Evolutionary conservation across 2,113 vertebrate genomes (phyloP).

Genomic region (Epinephelus fuscoguttatus): DNA sequence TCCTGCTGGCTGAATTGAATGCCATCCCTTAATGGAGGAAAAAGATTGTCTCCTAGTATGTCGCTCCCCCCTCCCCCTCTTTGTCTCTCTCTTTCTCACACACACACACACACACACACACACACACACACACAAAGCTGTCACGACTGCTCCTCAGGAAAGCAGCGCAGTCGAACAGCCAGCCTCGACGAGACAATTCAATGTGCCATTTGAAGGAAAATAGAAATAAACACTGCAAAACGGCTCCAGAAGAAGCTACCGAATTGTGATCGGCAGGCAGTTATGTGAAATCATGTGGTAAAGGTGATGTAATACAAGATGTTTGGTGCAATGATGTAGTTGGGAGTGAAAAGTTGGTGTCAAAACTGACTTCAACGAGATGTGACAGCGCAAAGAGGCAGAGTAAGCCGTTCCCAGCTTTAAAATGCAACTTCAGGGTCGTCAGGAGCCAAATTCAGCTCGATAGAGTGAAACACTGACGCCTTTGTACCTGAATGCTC

Average conservation of each 20-base stretch:
- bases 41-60: background rate
- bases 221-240: constrained; percentile 21
- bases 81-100: background rate
- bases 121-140: background rate
- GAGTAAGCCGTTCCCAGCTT: no score
- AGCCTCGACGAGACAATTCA: constrained; percentile 11
- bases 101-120: constrained; percentile 4
- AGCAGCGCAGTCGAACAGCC: background rate
- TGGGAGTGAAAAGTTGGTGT: background rate
- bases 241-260: background rate
- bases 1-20: background rate
- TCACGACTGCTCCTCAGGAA: background rate
- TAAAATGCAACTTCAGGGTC: no score
- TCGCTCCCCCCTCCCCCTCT: background rate
- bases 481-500: background rate
- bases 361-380: no score
- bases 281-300: background rate
- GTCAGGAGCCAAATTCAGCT: no score
- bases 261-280: background rate
- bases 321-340: constrained; percentile 2
- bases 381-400: no score
- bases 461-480: no score
- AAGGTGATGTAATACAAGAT: constrained; percentile 10
- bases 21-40: constrained; percentile 2
- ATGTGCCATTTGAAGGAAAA: constrained; percentile 22